Conservation (phyloP, 2,113 vertebrate genomes). For the Rafetus swinhoei region DNA sequence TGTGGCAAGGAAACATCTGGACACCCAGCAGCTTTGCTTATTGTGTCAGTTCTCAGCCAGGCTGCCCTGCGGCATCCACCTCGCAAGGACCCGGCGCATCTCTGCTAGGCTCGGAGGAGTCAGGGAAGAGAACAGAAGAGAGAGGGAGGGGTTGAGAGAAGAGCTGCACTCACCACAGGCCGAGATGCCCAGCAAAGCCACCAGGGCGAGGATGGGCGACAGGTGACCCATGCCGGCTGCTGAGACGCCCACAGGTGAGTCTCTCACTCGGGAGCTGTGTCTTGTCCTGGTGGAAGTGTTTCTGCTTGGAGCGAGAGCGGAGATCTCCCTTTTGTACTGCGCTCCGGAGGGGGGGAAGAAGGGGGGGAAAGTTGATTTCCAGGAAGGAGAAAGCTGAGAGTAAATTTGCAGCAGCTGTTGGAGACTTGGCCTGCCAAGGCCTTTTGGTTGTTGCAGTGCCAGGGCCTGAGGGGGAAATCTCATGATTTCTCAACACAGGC, state of each 20-base stretch:
- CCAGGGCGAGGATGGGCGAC: not conserved
- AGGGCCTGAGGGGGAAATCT: not conserved
- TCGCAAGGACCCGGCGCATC: not conserved
- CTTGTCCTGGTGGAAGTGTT: not conserved
- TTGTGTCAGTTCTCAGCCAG: not conserved
- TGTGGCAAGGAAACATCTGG: not conserved
- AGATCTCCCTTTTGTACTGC: slow-evolving; percentile 5
- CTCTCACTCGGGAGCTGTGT: not conserved
- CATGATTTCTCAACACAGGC: slow-evolving; percentile 23
- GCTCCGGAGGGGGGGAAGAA: not conserved
- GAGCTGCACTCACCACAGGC: slow-evolving; percentile 41
- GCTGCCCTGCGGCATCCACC: not conserved
- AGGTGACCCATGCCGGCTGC: not conserved
- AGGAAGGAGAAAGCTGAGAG: not conserved
- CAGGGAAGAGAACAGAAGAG: rapidly evolving
- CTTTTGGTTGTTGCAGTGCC: not conserved
- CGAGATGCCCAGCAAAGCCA: not conserved
- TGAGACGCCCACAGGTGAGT: no score
- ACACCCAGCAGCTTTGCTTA: not conserved
- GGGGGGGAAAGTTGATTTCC: slow-evolving; percentile 3
- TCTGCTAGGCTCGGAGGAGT: not conserved
- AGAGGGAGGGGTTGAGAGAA: not conserved
- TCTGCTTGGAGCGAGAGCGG: not conserved
- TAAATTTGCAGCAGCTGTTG: not conserved
- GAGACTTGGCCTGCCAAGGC: slow-evolving; percentile 1